These are phyloP conservation scores for Vanessa cardui DNA, from an alignment of 2,888 invertebrate species.

Conservation along the genomic window DNA sequence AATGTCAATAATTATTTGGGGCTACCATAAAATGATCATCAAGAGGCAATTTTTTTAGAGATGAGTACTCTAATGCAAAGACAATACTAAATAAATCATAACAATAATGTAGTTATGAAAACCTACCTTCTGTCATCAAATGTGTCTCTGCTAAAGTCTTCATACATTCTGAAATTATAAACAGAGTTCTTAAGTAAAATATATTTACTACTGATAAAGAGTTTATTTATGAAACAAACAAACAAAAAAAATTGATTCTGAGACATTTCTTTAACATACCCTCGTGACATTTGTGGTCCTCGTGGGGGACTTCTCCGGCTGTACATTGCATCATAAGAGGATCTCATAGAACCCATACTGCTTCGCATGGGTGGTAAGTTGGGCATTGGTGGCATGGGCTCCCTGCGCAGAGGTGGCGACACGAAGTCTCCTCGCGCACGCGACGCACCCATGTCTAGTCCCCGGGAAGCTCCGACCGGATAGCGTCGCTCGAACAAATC, in stretches of 20 bases:
- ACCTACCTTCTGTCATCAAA: slow-evolving; percentile 92
- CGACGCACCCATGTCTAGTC: slow-evolving; percentile 80
- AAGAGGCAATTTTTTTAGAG: no score
- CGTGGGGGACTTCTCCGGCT: slow-evolving; percentile 90
- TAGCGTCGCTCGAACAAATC: slow-evolving; percentile 92
- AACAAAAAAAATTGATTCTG: not conserved
- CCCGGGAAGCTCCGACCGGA: slow-evolving; percentile 82
- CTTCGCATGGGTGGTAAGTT: slow-evolving; percentile 85
- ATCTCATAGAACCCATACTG: slow-evolving; percentile 87
- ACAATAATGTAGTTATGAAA: slow-evolving; percentile 26
- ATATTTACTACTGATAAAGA: not conserved
- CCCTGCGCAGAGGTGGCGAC: slow-evolving; percentile 89
- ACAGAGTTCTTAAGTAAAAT: not conserved
- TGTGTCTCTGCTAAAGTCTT: slow-evolving; percentile 94
- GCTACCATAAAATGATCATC: no score
- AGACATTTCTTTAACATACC: slow-evolving; percentile 60
- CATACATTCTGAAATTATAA: slow-evolving; percentile 86
- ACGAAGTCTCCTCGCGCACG: slow-evolving; percentile 85
- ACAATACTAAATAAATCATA: no score
- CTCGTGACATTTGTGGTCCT: slow-evolving; percentile 80
- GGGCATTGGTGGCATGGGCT: slow-evolving; percentile 91
- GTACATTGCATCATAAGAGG: slow-evolving; percentile 90
- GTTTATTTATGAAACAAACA: not conserved
- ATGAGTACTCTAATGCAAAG: no score
- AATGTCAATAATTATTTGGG: no score